phyloP scores from a whole-genome alignment of 2,113 vertebrate species.

The Paradoxurus hermaphroditus region DNA sequence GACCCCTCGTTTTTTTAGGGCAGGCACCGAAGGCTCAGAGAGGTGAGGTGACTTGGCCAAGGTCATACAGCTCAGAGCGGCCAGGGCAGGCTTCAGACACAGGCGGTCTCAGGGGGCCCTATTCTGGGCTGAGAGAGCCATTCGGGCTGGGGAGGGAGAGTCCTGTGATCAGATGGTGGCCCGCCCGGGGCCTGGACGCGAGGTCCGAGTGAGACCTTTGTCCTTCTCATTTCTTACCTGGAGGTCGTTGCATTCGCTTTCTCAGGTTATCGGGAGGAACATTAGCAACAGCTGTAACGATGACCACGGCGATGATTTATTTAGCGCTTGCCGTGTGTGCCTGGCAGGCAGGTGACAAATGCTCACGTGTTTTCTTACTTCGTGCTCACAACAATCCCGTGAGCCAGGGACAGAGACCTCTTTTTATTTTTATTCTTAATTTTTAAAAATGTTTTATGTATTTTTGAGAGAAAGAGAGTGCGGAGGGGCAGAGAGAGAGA shows the following conservation, averaged over 20 bases:
- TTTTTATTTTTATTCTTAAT: no score
- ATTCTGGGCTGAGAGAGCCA: neutral
- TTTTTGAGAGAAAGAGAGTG: no score
- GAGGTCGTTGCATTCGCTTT: neutral
- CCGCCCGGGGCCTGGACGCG: neutral
- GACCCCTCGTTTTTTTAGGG: neutral
- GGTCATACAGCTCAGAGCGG: neutral
- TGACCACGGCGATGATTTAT: rapidly evolving
- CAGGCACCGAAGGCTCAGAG: neutral
- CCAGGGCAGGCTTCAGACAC: neutral
- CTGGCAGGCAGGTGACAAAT: neutral
- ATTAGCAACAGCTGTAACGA: rapidly evolving
- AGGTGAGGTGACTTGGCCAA: neutral
- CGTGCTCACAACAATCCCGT: neutral
- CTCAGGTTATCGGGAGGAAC: neutral
- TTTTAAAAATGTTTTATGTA: no score
- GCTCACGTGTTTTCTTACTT: neutral
- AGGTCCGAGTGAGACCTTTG: neutral
- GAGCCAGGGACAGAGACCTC: neutral
- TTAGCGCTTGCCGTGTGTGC: neutral
- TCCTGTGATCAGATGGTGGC: neutral
- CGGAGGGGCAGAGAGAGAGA: no score
- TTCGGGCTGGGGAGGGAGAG: neutral
- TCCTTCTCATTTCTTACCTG: rapidly evolving
- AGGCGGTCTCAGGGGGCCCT: neutral